Percentiles rank a stretch among this genome's conserved stretches.
Conservation (phyloP, 2,797 vertebrate genomes). For the Cirrhinus mrigala region DNA sequence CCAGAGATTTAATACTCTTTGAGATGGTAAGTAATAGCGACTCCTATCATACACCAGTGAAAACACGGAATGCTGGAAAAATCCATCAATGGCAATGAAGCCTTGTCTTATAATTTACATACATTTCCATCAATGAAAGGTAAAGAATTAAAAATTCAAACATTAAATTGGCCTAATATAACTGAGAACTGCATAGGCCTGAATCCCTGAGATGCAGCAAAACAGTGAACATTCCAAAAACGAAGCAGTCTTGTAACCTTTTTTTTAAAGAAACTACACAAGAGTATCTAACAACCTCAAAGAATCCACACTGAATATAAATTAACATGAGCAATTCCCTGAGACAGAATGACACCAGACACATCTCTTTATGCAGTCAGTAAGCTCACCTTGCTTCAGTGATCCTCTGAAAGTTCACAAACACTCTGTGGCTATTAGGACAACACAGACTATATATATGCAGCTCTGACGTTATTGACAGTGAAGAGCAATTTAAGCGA, state of each 20-base stretch:
- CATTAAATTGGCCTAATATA: not conserved
- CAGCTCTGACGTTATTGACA: constrained; percentile 1
- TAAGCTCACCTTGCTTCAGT: not conserved
- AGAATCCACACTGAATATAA: constrained; percentile 7
- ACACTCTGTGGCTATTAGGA: constrained; percentile 26
- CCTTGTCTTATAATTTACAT: no score
- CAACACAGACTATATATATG: not conserved
- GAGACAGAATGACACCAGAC: not conserved
- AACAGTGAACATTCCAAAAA: not conserved
- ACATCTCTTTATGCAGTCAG: constrained; percentile 1
- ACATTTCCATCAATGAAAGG: no score
- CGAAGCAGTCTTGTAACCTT: not conserved
- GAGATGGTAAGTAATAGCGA: not conserved
- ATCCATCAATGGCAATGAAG: not conserved
- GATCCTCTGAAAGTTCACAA: constrained; percentile 9
- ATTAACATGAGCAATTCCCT: not conserved
- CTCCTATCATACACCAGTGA: not conserved
- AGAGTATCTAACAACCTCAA: not conserved
- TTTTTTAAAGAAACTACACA: not conserved
- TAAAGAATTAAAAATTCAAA: no score
- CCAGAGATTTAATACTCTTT: not conserved
- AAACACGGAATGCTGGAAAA: not conserved
- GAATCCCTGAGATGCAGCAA: not conserved
- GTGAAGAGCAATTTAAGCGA: constrained; percentile 1
- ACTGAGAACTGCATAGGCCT: not conserved